Conservation (phyloP, 2,113 vertebrate species). For the Xiphophorus hellerii region DNA sequence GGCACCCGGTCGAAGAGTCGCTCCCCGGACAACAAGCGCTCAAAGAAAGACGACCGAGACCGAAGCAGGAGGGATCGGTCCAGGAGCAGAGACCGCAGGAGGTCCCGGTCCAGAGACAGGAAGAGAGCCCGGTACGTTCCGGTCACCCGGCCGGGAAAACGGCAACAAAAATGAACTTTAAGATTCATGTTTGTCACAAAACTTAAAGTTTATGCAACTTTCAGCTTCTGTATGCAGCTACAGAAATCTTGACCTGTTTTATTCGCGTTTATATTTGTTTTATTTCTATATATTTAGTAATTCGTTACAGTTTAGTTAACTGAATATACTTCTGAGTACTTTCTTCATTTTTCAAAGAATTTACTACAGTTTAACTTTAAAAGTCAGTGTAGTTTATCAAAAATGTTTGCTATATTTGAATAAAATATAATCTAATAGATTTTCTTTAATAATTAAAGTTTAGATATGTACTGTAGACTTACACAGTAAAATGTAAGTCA, state of each 20-base stretch:
- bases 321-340: too few species aligned
- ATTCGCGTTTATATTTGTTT: not conserved
- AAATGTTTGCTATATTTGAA: too few species aligned
- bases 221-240: too few species aligned
- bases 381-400: too few species aligned
- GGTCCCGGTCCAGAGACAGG: conserved; percentile 92
- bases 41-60: conserved; percentile 88
- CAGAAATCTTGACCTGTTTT: not conserved
- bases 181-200: not conserved
- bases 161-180: not conserved
- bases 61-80: conserved; percentile 85
- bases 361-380: too few species aligned
- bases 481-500: too few species aligned
- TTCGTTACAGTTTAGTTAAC: too few species aligned
- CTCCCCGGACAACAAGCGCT: conserved; percentile 91
- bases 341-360: too few species aligned
- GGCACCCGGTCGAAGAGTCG: conserved; percentile 92
- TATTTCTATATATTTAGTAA: not conserved
- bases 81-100: conserved; percentile 90
- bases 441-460: too few species aligned
- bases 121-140: conserved; percentile 87
- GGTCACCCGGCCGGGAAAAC: not conserved
- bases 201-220: not conserved
- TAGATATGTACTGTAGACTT: too few species aligned
- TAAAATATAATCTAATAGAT: too few species aligned